These are phyloP conservation scores for Alitta virens DNA, from an alignment of 2,888 invertebrate species.

Conservation along the genomic window DNA sequence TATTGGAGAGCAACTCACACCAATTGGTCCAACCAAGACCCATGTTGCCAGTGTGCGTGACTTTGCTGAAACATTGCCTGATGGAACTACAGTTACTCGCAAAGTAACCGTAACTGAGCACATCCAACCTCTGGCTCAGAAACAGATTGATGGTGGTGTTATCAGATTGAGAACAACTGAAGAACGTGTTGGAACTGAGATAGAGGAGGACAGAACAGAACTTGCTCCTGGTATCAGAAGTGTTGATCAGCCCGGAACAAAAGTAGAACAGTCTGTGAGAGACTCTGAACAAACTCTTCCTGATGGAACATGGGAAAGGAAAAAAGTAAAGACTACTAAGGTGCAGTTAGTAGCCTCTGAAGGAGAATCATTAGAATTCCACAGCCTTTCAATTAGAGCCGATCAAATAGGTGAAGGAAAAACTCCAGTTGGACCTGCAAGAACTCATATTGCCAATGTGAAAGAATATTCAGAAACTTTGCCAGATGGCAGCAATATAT, in stretches of 20 bases:
- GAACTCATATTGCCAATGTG: background rate
- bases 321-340: conserved; percentile 8
- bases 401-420: no score
- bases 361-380: background rate
- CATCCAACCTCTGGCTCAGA: conserved; percentile 8
- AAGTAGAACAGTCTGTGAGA: background rate
- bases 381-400: no score
- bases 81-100: conserved; percentile 16
- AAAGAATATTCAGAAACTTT: conserved; percentile 21
- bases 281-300: conserved; percentile 10
- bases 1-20: no score
- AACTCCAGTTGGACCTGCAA: no score
- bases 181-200: conserved; percentile 15
- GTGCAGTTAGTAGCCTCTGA: background rate
- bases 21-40: no score
- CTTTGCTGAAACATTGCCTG: conserved; percentile 3
- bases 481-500: conserved; percentile 22
- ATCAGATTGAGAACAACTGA: conserved; percentile 4
- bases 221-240: conserved; percentile 12
- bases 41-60: conserved; percentile 5
- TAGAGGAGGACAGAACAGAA: conserved; percentile 17
- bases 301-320: conserved; percentile 13
- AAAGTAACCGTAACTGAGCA: conserved; percentile 8
- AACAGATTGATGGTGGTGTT: conserved; percentile 3
- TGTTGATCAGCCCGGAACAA: conserved; percentile 3